Evolutionary conservation across 2,797 vertebrate genomes (phyloP), one percentile per base, ranked within the genome.

Genomic region (Pogoniulus pusillus): DNA sequence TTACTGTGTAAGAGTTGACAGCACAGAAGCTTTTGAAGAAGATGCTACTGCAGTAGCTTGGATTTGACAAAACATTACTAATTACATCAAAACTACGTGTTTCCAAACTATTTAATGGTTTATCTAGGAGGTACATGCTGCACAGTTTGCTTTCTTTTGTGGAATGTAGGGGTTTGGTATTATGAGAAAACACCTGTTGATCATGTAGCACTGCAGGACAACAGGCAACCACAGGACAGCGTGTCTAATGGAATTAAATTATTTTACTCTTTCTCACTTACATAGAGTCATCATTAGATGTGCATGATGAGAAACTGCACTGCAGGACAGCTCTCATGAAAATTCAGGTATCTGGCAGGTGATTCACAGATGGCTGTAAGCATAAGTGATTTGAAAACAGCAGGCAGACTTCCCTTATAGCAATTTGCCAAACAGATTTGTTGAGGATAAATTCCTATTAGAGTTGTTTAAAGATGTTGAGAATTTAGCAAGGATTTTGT

Each of bases 321-420:
- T 76, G 74, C 74, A 80, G 91, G 85, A 80, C 71, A 84, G 57
- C n/a, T 79, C 71, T 93, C 51, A 68, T 82, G 68, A 88, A 91
- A 94, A 88, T 79, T 84, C 73, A 81, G 32, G 2, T 60, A 54
- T 59, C 68, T 90, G 71, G 58, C 87, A 95, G 83, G 93, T 89
- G 91, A 95, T 93, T 90, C 45, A 60, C 60, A 88, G 71, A 47
- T 53, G 95, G 37, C 57, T 91, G 32, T 91, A 90, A 82, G 78
- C 49, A 23, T 58, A 86, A 90, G 65, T 65, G 77, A 90, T 95
- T 89, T 92, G 82, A 82, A 90, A 94, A 62, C 85, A 88, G 89
- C 87, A 86, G 80, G 85, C 14, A 57, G 71, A 77, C 57, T 74
- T 91, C 37, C 62, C 80, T 75, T 79, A 59, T n/a, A 86, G 35